Evolutionary conservation across 2,113 vertebrate genomes (phyloP), one percentile per base, ranked within the genome.

Genomic region (Nannospalax galili): DNA sequence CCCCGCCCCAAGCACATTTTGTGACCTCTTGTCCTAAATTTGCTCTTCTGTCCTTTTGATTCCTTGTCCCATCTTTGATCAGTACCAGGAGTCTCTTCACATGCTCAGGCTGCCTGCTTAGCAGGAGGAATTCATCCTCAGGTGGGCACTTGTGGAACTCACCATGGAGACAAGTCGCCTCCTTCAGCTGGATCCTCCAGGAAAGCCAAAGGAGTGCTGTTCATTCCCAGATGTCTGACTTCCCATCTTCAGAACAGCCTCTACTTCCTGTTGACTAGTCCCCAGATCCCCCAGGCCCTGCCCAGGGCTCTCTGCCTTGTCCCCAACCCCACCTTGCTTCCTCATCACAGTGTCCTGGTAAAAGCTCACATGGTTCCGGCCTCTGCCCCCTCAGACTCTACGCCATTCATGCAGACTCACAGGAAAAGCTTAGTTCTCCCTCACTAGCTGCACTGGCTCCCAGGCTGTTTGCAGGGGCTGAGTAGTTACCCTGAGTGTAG

Each of bases 381-480:
- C 35, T 69, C 70, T 37, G 32, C 4, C 4, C 24, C 8, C 56
- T 69, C n/a, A 6, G 1, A 19, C 24, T 11, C 64, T 1, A 45
- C 45, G 30, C 56, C 60, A 32, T 24, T 14, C 10, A 17, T 24
- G 42, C 67, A 30, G 42, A 20, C 35, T 0, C 16, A 7, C 10
- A 2, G 40, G 3, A 12, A 60, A 42, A 52, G 37, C 42, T 45
- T 0, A 0, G 22, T 24, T 0, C 0, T 42, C n/a, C 35, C 87
- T 37, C 2, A 0, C 26, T 4, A 17, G 11, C 48, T 79, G 35
- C 42, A 1, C 48, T 8, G 40, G 42, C 20, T 77, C 32, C 62
- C 24, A 5, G 26, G 67, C 69, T 48, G 30, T 75, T 37, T 45
- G 35, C 40, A 60, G 65, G 17, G 48, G 6, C 22, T 9, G 7